Evolutionary conservation across 2,888 invertebrate genomes (phyloP).

Genomic region (Philereme vetulata): DNA sequence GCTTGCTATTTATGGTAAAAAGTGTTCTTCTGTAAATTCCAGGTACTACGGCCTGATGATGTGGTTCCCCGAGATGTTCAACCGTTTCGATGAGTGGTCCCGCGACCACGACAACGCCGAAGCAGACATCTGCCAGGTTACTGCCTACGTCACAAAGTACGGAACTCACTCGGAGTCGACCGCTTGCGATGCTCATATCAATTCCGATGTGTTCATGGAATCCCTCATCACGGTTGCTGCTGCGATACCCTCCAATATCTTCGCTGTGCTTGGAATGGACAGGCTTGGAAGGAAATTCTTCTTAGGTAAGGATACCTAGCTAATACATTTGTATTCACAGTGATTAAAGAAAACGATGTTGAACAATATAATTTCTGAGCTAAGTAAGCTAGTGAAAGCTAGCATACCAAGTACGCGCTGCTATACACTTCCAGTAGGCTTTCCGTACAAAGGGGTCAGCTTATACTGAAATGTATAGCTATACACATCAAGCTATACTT

Average conservation of each 20-base stretch:
- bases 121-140: constrained; percentile 90
- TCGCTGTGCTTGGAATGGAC: constrained; percentile 93
- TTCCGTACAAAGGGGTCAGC: too few relatives aligned
- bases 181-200: constrained; percentile 88
- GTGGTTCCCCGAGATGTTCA: constrained; percentile 98
- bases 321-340: neutral
- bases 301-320: constrained; percentile 81
- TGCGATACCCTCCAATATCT: constrained; percentile 92
- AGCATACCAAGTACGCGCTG: too few relatives aligned
- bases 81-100: constrained; percentile 93
- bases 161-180: constrained; percentile 84
- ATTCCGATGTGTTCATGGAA: constrained; percentile 92
- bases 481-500: too few relatives aligned
- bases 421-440: too few relatives aligned
- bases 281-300: constrained; percentile 93
- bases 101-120: constrained; percentile 86
- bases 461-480: too few relatives aligned
- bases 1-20: too few relatives aligned
- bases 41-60: constrained; percentile 97
- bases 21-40: constrained; percentile 26
- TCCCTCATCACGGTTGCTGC: constrained; percentile 94
- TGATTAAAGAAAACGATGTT: too few relatives aligned
- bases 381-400: too few relatives aligned
- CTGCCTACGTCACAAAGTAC: constrained; percentile 88
- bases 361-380: neutral